These are phyloP conservation scores for Siniperca knerii DNA, from an alignment of 2,113 vertebrate genomes.

Conservation along the genomic window DNA sequence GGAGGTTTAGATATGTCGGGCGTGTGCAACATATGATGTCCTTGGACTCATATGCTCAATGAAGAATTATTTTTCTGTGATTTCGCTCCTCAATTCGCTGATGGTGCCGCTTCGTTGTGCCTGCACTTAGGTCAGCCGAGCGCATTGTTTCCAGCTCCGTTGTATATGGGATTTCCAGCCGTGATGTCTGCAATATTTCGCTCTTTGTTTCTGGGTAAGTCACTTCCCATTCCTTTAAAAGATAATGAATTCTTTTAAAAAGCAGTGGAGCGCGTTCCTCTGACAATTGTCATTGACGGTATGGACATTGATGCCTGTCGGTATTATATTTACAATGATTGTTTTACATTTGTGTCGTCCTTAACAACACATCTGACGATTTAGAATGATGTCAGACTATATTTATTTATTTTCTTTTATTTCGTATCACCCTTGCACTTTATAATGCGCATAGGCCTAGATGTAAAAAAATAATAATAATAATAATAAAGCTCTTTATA, in stretches of 20 bases:
- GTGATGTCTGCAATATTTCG: conserved; percentile 83
- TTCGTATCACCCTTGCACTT: neutral
- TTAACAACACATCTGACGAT: conserved; percentile 32
- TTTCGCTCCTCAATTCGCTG: conserved; percentile 55
- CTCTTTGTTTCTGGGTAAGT: conserved; percentile 86
- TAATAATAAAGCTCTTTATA: neutral
- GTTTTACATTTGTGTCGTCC: neutral
- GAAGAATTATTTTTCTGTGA: conserved; percentile 63
- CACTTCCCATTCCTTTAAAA: conserved; percentile 56
- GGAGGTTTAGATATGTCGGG: conserved; percentile 68
- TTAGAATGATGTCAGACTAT: conserved; percentile 72
- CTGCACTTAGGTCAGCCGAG: conserved; percentile 75
- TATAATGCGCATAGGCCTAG: neutral
- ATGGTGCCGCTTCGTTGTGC: conserved; percentile 71
- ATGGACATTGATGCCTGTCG: neutral
- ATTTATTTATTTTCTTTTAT: conserved; percentile 16
- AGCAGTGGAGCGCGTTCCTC: conserved; percentile 19
- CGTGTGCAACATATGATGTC: conserved; percentile 77
- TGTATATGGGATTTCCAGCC: conserved; percentile 81
- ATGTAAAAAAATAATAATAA: neutral
- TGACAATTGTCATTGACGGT: conserved; percentile 12
- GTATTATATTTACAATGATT: neutral
- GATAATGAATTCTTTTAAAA: neutral
- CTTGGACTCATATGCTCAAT: conserved; percentile 73
- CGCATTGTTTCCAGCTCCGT: conserved; percentile 78